phyloP scores from a whole-genome alignment of 2,888 invertebrate species.

The Agrochola litura region DNA sequence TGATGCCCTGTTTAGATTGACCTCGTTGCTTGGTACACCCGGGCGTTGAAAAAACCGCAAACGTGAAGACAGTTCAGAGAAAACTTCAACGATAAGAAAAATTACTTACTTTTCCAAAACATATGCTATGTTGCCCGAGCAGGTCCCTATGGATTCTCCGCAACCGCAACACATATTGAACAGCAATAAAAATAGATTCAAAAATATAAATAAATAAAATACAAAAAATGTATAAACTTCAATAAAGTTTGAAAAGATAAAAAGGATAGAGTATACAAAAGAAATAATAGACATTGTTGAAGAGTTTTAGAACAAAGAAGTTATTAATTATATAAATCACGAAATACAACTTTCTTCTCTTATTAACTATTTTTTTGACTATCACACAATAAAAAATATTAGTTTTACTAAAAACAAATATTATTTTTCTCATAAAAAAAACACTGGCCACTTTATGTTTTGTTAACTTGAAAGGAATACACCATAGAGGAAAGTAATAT shows the following conservation, averaged over 20 bases:
- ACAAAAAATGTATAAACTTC: conserved; percentile 31
- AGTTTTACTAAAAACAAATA: not conserved
- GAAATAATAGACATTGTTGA: not conserved
- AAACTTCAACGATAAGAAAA: not conserved
- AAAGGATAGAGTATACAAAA: conserved; percentile 41
- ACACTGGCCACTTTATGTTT: conserved; percentile 31
- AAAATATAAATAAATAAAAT: conserved; percentile 16
- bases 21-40: not conserved
- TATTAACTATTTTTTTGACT: not conserved
- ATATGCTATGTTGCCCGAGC: conserved; percentile 67
- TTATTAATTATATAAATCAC: not conserved
- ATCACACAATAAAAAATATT: not conserved
- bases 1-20: not conserved
- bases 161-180: conserved; percentile 65
- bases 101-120: conserved; percentile 71
- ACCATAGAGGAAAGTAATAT: no score
- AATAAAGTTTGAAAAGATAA: conserved; percentile 21
- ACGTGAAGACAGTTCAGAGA: not conserved
- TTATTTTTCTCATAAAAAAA: not conserved
- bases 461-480: conserved; percentile 1
- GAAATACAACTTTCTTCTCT: not conserved
- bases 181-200: conserved; percentile 8
- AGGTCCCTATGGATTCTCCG: conserved; percentile 17
- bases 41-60: not conserved
- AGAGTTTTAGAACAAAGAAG: conserved; percentile 14